Percentiles rank a stretch among this genome's conserved stretches.
Evolutionary conservation across 2,113 vertebrate genomes (phyloP).

Genomic region (Tricholaema leucomelas): DNA sequence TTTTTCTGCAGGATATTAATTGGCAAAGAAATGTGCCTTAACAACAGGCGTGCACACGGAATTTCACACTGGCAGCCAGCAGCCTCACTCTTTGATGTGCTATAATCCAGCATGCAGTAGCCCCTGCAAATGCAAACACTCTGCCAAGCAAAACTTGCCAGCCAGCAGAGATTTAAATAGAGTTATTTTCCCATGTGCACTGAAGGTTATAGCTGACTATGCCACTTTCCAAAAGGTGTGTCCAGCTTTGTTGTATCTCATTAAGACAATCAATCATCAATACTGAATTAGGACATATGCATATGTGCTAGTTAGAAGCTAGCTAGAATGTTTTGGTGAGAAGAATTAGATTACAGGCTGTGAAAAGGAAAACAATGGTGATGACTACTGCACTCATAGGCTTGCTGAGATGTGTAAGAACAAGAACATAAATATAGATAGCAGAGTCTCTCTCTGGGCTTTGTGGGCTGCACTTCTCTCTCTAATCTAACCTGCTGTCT

Average conservation of each 20-base stretch:
- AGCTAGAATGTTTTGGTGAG: no score
- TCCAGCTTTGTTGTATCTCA: background rate
- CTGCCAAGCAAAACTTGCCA: background rate
- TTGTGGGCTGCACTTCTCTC: no score
- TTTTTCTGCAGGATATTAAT: background rate
- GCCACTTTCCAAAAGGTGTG: background rate
- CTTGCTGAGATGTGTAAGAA: no score
- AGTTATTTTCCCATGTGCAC: background rate
- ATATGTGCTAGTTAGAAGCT: no score
- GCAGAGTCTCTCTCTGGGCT: no score
- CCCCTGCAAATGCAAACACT: background rate
- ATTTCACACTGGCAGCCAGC: background rate
- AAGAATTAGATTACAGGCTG: no score
- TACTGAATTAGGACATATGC: no score
- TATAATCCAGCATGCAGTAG: background rate
- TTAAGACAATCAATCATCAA: no score
- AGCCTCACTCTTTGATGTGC: background rate
- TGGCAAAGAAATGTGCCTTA: background rate
- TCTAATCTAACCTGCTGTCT: no score
- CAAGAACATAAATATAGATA: no score
- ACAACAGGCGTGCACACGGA: background rate
- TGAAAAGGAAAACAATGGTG: no score
- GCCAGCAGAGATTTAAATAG: background rate
- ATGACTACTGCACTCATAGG: no score
- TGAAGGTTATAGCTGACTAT: background rate